Base-by-base conservation (phyloP, 2,888 invertebrate genomes). In the Chorisops tibialis region DNA sequence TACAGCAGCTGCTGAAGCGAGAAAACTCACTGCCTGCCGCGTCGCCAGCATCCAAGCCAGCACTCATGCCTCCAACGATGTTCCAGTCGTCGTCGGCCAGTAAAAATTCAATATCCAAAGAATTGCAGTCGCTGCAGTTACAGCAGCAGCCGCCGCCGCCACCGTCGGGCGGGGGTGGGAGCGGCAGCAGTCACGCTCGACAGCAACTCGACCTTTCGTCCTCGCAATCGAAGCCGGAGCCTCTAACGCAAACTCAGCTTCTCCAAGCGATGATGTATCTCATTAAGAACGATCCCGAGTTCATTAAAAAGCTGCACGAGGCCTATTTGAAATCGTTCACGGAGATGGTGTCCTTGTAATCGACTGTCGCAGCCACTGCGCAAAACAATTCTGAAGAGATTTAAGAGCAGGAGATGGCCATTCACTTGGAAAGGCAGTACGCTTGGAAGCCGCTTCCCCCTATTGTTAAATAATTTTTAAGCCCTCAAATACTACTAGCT, bases 251-350 rank as follows among this genome's bases (percentile, higher is more conserved):
- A 75, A 89, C 91, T 73, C 96, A 96, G 76, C 82, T 96, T 64
- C 85, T 91, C 37, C 93, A 95, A 80, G 93, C 95, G 24, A 86
- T 96, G 73, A 87, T 88, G 70, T 89, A 93, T 79, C 82, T 96
- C 62, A 81, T 95, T 62, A 89, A 91, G 80, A 89, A 89, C 78
- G 94, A 96, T 77, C 83, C 88, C 35, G 90, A 91, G 68, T 96
- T 96, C 80, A 86, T 93, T 37, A 88, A 87, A 73, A 93, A 91
- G 77, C 81, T 96, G 66, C 94, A 96, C 74, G 93, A 95, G 79
- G 95, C 93, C 59, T 96, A 96, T 75, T 87, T 94, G 16, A 91
- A 92, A 79, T 90, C 91, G 35, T 88, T 91, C 72, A 83, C 88
- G 73, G 88, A 89, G 66, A 79, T 81, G 69, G 77, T 81, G 12